Evolutionary conservation across 2,797 vertebrate genomes (phyloP).

Genomic region (Muraenolepis orangiensis): DNA sequence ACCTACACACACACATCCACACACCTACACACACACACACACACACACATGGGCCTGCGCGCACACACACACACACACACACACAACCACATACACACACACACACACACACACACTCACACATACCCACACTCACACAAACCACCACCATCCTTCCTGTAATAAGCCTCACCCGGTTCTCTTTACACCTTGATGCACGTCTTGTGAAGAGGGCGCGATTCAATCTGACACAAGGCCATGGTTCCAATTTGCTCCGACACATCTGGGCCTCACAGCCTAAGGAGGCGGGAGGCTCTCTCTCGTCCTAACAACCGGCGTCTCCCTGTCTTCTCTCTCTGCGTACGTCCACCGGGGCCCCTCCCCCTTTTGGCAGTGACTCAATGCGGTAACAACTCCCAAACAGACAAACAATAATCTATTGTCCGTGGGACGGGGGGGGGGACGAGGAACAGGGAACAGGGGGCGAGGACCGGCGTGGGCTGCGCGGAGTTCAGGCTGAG

Average conservation of each 20-base stretch:
- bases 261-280: background rate
- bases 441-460: slow-evolving; percentile 53
- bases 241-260: background rate
- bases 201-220: background rate
- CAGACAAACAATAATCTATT: slow-evolving; percentile 62
- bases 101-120: too few species aligned
- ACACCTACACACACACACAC: too few species aligned
- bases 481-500: slow-evolving; percentile 51
- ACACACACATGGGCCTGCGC: too few species aligned
- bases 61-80: background rate
- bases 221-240: background rate
- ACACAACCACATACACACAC: too few species aligned
- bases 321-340: background rate
- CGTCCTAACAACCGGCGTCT: too few species aligned
- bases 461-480: slow-evolving; percentile 22
- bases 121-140: background rate
- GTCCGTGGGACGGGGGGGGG: slow-evolving; percentile 46
- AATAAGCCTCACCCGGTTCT: background rate
- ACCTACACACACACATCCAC: too few species aligned
- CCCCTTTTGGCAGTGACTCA: background rate
- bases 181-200: background rate
- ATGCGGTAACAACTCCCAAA: background rate
- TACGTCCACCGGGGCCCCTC: background rate
- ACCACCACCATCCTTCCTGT: background rate
- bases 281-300: too few species aligned